Evolutionary conservation across 2,888 invertebrate species (phyloP), one percentile per base, ranked within the genome.

Genomic region (Melinopterus prodromus): DNA sequence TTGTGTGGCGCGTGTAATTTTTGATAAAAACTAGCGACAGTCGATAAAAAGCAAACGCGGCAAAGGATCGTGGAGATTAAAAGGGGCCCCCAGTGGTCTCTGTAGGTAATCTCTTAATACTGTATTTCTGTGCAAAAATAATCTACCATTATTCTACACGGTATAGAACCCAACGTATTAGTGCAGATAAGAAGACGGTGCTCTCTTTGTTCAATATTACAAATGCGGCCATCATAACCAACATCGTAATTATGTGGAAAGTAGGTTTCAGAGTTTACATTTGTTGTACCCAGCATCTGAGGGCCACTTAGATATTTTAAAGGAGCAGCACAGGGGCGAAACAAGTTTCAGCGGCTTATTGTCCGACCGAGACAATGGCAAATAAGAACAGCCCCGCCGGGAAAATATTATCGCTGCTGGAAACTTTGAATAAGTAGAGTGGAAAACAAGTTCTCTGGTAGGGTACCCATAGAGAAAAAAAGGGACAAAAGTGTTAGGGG

Each of bases 401-500:
- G 79, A 79, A 79, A 79, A 79, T 77, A 79, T 79, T 79, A 79
- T 79, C 79, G 77, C 77, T 72, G 69, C 70, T 74, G 74, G 79
- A 79, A 79, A 79, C 77, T 79, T 77, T 79, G 77, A 79, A 77
- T 79, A 77, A 79, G 79, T 79, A 79, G 77, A 79, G 79, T 79
- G 79, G 79, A 79, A 79, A 79, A 79, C 79, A 79, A 79, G 79
- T 79, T 79, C 77, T 71, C 79, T 77, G 77, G 79, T 69, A 71
- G 77, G 70, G 69, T 79, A 38, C 69, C 74, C 53, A 9, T 53
- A 53, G 53, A 53, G 53, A 53, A 53, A 53, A 53, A 53, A 53
- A 53, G 53, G 53, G 26, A 53, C 12, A 53, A 53, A 53, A 53
- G 53, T 53, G 53, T 53, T 53, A 12, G 53, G 53, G 9, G 53